phyloP scores from a whole-genome alignment of 2,888 invertebrate species.

The Hyposoter dolosus region DNA sequence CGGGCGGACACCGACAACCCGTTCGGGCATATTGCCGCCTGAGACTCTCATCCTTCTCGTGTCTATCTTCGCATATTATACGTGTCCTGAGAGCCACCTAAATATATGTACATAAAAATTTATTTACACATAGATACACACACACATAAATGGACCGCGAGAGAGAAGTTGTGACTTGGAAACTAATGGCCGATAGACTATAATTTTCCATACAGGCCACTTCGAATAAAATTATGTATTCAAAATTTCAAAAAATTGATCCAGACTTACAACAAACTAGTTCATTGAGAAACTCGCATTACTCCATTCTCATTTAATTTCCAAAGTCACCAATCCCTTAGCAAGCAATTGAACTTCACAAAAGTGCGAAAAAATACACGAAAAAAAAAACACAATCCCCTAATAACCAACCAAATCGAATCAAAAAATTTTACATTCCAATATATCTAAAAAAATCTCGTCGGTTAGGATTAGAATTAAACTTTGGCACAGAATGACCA shows the following conservation, averaged over 20 bases:
- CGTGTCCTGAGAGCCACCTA: constrained; percentile 27
- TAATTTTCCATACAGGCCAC: neutral
- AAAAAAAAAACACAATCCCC: no score
- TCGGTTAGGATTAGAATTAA: neutral
- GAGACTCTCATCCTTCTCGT: constrained; percentile 37
- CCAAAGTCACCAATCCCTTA: neutral
- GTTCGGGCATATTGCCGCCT: constrained; percentile 62
- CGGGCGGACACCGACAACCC: constrained; percentile 68
- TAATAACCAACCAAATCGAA: no score
- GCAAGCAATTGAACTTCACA: neutral
- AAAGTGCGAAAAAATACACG: no score
- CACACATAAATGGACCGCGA: neutral
- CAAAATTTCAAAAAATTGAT: neutral
- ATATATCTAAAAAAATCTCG: no score
- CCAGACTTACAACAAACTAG: neutral
- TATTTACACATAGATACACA: neutral
- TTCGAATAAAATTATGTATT: neutral
- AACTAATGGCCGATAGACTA: constrained; percentile 30
- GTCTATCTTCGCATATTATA: constrained; percentile 40
- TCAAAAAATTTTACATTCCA: no score
- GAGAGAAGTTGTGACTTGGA: constrained; percentile 33
- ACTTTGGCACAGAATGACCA: constrained; percentile 28
- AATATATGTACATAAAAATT: constrained; percentile 3
- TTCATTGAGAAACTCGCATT: neutral
- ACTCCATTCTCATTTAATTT: neutral